Evolutionary conservation across 92 coral and sea anemone species (phyloP).

Genomic region (Phenganax marumi): DNA sequence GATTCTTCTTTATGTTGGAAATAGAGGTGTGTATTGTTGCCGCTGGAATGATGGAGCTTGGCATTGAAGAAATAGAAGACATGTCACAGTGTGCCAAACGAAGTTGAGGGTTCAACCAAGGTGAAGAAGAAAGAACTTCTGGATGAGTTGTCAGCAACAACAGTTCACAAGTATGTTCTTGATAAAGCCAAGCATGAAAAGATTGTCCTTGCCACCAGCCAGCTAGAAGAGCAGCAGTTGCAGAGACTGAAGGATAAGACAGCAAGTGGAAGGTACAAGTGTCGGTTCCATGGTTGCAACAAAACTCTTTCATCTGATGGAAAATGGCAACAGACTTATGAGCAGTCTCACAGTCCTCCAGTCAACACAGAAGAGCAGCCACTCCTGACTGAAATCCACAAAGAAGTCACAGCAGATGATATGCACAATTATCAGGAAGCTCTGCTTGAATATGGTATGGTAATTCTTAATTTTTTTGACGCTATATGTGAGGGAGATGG

Average conservation of each 20-base stretch:
- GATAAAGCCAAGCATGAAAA: conserved; percentile 33
- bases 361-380: conserved; percentile 19
- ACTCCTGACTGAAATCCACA: conserved; percentile 19
- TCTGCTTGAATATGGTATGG: conserved; percentile 22
- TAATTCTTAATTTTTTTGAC: not conserved
- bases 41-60: conserved; percentile 16
- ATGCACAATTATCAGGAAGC: conserved; percentile 17
- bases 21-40: conserved; percentile 12
- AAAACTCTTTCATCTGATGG: not conserved
- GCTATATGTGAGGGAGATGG: conserved; percentile 20
- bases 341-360: conserved; percentile 12
- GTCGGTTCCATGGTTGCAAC: conserved; percentile 17
- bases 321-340: conserved; percentile 5
- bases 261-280: conserved; percentile 15
- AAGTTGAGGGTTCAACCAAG: conserved; percentile 34
- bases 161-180: conserved; percentile 32
- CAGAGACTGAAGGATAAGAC: conserved; percentile 24
- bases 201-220: conserved; percentile 22
- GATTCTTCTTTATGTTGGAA: not conserved
- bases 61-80: conserved; percentile 18
- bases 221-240: conserved; percentile 22
- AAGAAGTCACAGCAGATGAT: conserved; percentile 11
- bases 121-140: conserved; percentile 60
- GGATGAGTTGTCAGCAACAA: conserved; percentile 17
- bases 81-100: conserved; percentile 33